Conservation (phyloP, 2,888 invertebrate species). For the Caenorhabditis afra region DNA sequence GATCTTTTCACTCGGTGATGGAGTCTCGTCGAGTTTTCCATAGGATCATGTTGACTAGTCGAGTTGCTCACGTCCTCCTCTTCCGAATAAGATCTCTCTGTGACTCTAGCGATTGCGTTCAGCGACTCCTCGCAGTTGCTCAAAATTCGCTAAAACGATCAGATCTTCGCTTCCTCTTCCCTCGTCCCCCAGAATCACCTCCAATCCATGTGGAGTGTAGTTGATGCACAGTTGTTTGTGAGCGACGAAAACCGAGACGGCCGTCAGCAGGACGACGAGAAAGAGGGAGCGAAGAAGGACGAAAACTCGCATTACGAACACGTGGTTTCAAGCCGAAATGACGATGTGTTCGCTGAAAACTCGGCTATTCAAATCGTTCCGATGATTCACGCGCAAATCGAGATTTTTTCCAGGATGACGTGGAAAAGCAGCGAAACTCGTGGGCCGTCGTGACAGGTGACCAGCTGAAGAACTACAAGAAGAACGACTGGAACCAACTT, state of each 20-base stretch:
- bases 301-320: slow-evolving; percentile 35
- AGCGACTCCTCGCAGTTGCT: slow-evolving; percentile 5
- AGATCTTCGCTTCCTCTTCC: not conserved
- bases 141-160: not conserved
- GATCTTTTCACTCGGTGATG: not conserved
- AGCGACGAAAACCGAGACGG: slow-evolving; percentile 12
- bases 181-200: slow-evolving; percentile 1
- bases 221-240: slow-evolving; percentile 35
- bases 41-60: too few species aligned
- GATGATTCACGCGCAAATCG: too few species aligned
- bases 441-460: slow-evolving; percentile 77
- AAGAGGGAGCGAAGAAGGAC: slow-evolving; percentile 43
- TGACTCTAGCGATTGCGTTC: not conserved
- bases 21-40: too few species aligned
- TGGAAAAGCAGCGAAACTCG: slow-evolving; percentile 37
- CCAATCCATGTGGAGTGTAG: slow-evolving; percentile 22
- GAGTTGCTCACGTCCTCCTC: too few species aligned
- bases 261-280: slow-evolving; percentile 22
- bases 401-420: slow-evolving; percentile 39
- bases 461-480: slow-evolving; percentile 68
- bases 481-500: slow-evolving; percentile 75
- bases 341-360: slow-evolving; percentile 3
- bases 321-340: too few species aligned
- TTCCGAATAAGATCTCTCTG: too few species aligned
- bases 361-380: slow-evolving; percentile 16